Base-by-base conservation (phyloP, 2,113 vertebrate genomes). In the Callospermophilus lateralis region DNA sequence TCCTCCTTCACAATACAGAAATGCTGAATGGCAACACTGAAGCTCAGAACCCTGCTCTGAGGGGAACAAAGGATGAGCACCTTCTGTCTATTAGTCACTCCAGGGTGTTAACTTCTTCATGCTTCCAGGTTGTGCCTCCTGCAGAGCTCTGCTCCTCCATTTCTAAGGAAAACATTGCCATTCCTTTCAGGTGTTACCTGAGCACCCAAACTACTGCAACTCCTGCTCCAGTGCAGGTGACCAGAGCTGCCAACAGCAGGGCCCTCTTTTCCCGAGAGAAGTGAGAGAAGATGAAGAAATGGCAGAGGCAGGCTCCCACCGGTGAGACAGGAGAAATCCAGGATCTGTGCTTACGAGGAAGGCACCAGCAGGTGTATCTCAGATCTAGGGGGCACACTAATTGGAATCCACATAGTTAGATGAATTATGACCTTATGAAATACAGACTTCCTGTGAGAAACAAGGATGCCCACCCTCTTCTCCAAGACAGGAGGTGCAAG, bases 291-390 rank as follows among this genome's bases (percentile, higher is more conserved):
- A 63, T 5, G 39, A 30, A 61, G 68, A 22, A 19, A 70, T 3
- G 24, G 61, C 73, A 70, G 48, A 85, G n/a, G 22, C 70, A 45
- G 34, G 48, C 34, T 7, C 34, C 30, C 22, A 7, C 11, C 24
- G 55, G 3, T 13, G 22, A 4, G 12, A 92, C 11, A 37, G 16
- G 24, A 63, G 42, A 19, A 8, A 13, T 1, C 11, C 32, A 0
- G 0, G 15, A 37, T 24, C 53, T 45, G 20, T 24, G 37, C 42
- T 11, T 0, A 58, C 61, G 24, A 81, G 37, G 28, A 20, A 42
- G 72, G 84, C 6, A 48, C 11, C 63, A 24, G 24, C 28, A 53
- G 39, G 16, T 16, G 55, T 28, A 24, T 42, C 8, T 17, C 26
- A 32, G 17, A 53, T 42, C 45, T 6, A 11, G 30, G 34, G 61